phyloP scores from a whole-genome alignment of 1,140 invertebrate species.

The Drosophila melanica region DNA sequence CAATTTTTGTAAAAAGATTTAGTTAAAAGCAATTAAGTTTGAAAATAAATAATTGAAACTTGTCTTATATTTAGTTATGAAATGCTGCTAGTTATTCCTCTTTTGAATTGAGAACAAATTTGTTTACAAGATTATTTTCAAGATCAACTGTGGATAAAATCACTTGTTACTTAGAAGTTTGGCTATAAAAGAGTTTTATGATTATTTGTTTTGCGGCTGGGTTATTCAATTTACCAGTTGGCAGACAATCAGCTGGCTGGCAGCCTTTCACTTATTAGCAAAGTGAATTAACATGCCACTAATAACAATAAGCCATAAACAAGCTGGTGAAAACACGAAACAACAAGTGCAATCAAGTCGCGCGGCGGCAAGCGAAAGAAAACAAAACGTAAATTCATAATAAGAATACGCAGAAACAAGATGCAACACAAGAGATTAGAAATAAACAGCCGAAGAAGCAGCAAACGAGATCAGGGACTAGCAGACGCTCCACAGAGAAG shows the following conservation, averaged over 20 bases:
- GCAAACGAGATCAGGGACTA: conserved; percentile 73
- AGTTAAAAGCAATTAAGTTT: no score
- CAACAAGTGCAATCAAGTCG: conserved; percentile 47
- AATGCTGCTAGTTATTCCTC: no score
- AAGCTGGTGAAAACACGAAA: conserved; percentile 48
- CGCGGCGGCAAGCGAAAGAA: conserved; percentile 15
- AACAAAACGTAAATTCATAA: conserved; percentile 39
- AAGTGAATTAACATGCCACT: conserved; percentile 74
- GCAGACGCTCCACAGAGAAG: conserved; percentile 22
- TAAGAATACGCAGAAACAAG: conserved; percentile 25
- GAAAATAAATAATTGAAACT: no score
- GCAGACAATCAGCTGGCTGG: conserved; percentile 28
- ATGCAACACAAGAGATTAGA: conserved; percentile 18
- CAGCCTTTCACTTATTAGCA: conserved; percentile 77
- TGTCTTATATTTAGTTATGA: no score
- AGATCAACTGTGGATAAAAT: not conserved
- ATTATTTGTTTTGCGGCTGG: not conserved
- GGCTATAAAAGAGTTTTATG: conserved; percentile 20
- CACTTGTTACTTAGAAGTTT: not conserved
- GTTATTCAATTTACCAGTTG: conserved; percentile 41
- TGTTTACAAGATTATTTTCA: not conserved
- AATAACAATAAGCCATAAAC: conserved; percentile 49
- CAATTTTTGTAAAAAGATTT: no score
- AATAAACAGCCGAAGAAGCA: conserved; percentile 22
- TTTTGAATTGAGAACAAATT: not conserved